Conservation (phyloP, 2,888 invertebrate genomes). For the Pinctada fucata region DNA sequence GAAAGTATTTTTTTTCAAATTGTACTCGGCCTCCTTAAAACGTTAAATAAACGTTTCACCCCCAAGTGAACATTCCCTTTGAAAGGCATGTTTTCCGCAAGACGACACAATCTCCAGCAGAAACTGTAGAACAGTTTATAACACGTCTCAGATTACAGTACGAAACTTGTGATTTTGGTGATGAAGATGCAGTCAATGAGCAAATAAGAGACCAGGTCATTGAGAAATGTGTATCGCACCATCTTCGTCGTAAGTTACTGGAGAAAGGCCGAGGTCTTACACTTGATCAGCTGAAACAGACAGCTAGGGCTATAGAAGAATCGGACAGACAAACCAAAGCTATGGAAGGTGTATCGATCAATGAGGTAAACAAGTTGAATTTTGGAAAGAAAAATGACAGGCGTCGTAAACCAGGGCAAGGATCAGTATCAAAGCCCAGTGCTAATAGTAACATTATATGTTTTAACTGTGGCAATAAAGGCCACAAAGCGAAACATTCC, state of each 20-base stretch:
- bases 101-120: conserved; percentile 29
- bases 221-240: conserved; percentile 27
- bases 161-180: conserved; percentile 36
- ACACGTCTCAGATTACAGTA: conserved; percentile 32
- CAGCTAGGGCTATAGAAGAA: conserved; percentile 27
- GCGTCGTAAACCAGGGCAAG: not conserved
- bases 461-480: conserved; percentile 10
- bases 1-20: too few relatives aligned
- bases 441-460: not conserved
- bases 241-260: conserved; percentile 39
- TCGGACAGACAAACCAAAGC: conserved; percentile 14
- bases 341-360: conserved; percentile 10
- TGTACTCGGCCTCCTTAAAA: too few relatives aligned
- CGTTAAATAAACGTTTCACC: conserved; percentile 30
- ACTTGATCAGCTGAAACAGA: conserved; percentile 25
- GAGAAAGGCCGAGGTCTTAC: conserved; percentile 37
- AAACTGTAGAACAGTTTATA: conserved; percentile 41
- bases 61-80: conserved; percentile 30
- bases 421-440: not conserved
- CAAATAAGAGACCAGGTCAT: conserved; percentile 45
- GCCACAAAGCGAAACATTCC: conserved; percentile 10
- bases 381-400: not conserved
- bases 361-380: not conserved
- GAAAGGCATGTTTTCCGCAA: conserved; percentile 37
- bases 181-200: not conserved